phyloP scores from a whole-genome alignment of 2,888 invertebrate species.

The Habrosyne pyritoides region DNA sequence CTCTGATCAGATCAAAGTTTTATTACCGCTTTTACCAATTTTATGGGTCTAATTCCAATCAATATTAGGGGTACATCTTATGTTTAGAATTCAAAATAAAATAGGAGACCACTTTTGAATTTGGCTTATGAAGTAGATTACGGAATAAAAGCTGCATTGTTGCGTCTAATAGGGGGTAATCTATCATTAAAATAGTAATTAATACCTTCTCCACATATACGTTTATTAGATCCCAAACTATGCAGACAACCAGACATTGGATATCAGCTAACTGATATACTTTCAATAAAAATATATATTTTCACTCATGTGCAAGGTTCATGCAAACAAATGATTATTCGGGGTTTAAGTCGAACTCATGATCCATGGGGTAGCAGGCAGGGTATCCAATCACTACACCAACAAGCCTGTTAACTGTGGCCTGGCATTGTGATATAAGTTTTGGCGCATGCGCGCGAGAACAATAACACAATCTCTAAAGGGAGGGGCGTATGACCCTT shows the following conservation, averaged over 20 bases:
- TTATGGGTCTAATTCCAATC: constrained; percentile 40
- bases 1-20: constrained; percentile 51
- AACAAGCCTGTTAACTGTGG: constrained; percentile 12
- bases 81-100: not conserved
- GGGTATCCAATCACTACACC: no score
- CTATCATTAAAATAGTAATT: no score
- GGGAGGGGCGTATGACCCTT: constrained; percentile 55
- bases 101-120: not conserved
- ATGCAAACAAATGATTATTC: no score
- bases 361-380: no score
- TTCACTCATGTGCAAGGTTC: no score
- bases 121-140: not conserved
- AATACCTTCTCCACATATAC: no score
- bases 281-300: no score
- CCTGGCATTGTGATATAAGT: constrained; percentile 44
- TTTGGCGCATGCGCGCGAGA: constrained; percentile 46
- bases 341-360: no score
- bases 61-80: constrained; percentile 18
- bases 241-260: no score
- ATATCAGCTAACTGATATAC: no score
- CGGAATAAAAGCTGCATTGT: not conserved
- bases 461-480: constrained; percentile 45
- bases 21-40: constrained; percentile 49
- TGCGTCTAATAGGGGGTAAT: not conserved
- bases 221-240: no score